phyloP scores from a whole-genome alignment of 2,797 vertebrate genomes.

The Peromyscus aztecus region DNA sequence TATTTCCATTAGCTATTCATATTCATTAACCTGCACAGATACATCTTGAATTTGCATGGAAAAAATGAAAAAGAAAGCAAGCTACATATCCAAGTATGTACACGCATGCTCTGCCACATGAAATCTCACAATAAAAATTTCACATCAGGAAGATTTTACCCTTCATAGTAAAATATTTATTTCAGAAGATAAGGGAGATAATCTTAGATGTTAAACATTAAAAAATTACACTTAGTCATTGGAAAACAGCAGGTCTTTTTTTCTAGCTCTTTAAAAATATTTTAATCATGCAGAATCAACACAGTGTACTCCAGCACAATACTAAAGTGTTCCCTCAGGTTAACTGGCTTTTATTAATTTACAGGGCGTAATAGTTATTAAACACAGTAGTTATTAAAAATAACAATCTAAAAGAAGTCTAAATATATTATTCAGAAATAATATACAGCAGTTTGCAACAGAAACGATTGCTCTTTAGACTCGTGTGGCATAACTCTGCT shows the following conservation, averaged over 20 bases:
- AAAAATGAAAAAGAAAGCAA: neutral
- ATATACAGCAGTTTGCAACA: conserved; percentile 86
- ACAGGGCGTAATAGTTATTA: conserved; percentile 82
- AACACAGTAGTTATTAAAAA: conserved; percentile 87
- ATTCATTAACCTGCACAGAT: conserved; percentile 4
- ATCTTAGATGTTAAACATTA: conserved; percentile 28
- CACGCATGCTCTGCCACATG: neutral
- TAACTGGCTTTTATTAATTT: conserved; percentile 83
- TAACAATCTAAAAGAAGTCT: conserved; percentile 86
- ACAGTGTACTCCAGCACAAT: conserved; percentile 78
- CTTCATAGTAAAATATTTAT: conserved; percentile 67
- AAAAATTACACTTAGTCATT: conserved; percentile 69
- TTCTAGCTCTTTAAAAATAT: conserved; percentile 75
- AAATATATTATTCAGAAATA: conserved; percentile 85
- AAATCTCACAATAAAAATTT: conserved; percentile 34
- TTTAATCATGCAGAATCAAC: conserved; percentile 82
- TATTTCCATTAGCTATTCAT: neutral
- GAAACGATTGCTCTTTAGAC: conserved; percentile 86
- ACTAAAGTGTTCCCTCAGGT: conserved; percentile 81
- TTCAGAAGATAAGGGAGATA: conserved; percentile 44
- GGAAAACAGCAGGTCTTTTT: conserved; percentile 77
- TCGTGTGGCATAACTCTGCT: conserved; percentile 87
- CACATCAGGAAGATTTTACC: conserved; percentile 15
- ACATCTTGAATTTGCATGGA: neutral
- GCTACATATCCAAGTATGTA: neutral